Evolutionary conservation across 2,797 vertebrate species (phyloP).

Genomic region (Echiichthys vipera): DNA sequence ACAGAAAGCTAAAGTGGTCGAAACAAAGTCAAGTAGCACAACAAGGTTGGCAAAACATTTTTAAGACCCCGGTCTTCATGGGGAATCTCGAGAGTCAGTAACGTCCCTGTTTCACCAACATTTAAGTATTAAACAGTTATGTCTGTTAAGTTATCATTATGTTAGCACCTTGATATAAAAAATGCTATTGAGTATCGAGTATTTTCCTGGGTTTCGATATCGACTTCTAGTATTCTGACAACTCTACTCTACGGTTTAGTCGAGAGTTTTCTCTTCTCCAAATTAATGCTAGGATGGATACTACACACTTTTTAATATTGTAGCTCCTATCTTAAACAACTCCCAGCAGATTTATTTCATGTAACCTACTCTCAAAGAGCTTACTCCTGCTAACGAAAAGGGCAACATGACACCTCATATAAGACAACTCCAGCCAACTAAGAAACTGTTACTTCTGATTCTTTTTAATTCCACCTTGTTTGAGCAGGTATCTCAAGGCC

Average conservation of each 20-base stretch:
- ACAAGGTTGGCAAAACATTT: too few species aligned
- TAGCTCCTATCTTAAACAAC: conserved; percentile 34
- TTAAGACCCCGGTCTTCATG: too few species aligned
- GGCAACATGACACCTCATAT: conserved; percentile 40
- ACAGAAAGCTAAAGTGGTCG: too few species aligned
- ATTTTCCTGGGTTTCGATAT: too few species aligned
- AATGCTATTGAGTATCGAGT: too few species aligned
- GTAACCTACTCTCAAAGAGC: conserved; percentile 60
- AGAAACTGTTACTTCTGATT: conserved; percentile 33
- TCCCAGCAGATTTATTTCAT: conserved; percentile 45
- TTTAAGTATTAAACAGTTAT: too few species aligned
- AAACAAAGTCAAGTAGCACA: too few species aligned
- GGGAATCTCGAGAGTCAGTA: too few species aligned
- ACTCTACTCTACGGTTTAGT: background rate
- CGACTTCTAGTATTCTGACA: too few species aligned
- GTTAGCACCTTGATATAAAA: too few species aligned
- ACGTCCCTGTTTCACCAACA: too few species aligned
- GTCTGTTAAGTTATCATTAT: too few species aligned
- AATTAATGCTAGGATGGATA: conserved; percentile 9
- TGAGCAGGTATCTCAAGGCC: conserved; percentile 45
- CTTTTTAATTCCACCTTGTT: conserved; percentile 60
- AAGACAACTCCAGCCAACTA: conserved; percentile 37
- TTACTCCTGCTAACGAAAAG: conserved; percentile 53
- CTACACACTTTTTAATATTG: conserved; percentile 20
- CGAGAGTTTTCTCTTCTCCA: background rate